Evolutionary conservation across 2,888 invertebrate genomes (phyloP), one percentile per base, ranked within the genome.

Genomic region (Acanthoscelides obtectus): DNA sequence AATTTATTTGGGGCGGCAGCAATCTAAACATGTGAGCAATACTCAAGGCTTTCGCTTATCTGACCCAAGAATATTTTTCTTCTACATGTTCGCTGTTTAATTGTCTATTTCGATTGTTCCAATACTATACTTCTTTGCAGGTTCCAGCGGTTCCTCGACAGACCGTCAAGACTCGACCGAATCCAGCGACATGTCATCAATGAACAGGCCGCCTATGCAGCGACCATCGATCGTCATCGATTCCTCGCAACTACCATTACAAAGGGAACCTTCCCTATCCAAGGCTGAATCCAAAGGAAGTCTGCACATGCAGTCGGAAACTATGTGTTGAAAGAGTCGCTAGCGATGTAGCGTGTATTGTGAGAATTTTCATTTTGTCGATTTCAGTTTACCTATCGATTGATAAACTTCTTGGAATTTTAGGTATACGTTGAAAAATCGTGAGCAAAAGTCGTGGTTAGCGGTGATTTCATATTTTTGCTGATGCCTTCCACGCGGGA

Each of bases 301-400:
- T 79, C 80, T 86, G 64, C 85, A 85, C 76, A 85, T 86, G 84
- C 86, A 86, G 75, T 84, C 85, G 64, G 86, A 86, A 81, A 86
- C 86, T 64, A 86, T 86, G 85, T 86, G 86, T 76, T 80, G 45
- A 45, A 45, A 45, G 6, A 45, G 1, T 25, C 25, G 25, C 6
- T 25, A 25, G 25, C 25, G 6, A 45, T 45, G 6, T 45, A 6
- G 45, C 8, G 45, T 12, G 5, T 45, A 6, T 12, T 45, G 17
- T 17, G 17, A 6, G 5, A 17, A 12, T 45, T 45, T 45, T 45
- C 45, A 45, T 45, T 12, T 45, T 45, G 45, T 45, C 45, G 45
- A 45, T 45, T 45, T 12, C 6, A 6, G 45, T 45, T 45, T 45
- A 45, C 45, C 45, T 4, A 45, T 45, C 1, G 3, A 8, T 45